phyloP scores from a whole-genome alignment of 35 echinoderm and acorn worm genomes.

The Strongylocentrotus purpuratus region DNA sequence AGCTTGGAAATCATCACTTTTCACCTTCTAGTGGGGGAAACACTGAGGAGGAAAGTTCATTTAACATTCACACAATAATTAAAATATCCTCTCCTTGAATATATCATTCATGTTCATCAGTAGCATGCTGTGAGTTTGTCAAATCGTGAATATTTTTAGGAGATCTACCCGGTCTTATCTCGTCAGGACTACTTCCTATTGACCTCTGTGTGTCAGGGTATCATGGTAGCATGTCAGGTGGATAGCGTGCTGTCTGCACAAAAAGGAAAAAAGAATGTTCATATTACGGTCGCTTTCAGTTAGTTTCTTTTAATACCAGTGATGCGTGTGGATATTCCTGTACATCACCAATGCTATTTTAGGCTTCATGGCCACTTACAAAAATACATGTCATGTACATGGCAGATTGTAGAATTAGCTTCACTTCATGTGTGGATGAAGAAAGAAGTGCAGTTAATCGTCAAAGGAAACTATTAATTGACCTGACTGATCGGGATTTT shows the following conservation, averaged over 20 bases:
- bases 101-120: neutral
- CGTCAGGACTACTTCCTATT: neutral
- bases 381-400: neutral
- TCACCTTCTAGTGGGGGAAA: neutral
- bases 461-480: neutral
- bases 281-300: neutral
- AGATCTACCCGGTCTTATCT: slow-evolving; percentile 1
- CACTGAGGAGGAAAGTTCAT: neutral
- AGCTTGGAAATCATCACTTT: slow-evolving; percentile 1
- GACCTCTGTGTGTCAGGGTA: slow-evolving; percentile 15
- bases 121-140: neutral
- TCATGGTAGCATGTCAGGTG: neutral
- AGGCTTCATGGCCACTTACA: neutral
- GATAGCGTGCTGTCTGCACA: neutral
- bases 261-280: neutral
- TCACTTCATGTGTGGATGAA: too few species aligned
- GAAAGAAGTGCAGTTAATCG: neutral
- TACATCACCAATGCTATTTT: neutral
- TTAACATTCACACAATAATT: neutral
- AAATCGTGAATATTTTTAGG: neutral
- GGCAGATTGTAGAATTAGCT: too few species aligned
- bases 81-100: neutral
- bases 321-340: neutral
- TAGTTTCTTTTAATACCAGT: neutral
- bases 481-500: neutral